A percentile compares a stretch with the other conserved stretches of the same genome.
These are phyloP conservation scores for Coronaproctus castanopsis DNA, from an alignment of 2,888 invertebrate species.

Conservation along the genomic window DNA sequence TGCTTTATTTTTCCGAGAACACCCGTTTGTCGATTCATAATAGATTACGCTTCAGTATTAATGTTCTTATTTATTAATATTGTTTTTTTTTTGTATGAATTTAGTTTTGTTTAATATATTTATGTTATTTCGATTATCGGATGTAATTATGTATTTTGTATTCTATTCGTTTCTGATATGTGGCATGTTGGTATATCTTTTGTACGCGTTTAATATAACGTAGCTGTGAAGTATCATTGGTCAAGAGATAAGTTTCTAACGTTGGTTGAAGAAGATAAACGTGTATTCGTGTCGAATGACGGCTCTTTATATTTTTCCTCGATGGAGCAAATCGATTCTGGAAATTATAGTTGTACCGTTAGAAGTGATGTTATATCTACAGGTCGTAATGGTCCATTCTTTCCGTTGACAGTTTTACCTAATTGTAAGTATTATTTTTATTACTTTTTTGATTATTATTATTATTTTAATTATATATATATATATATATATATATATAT, in stretches of 20 bases:
- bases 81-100: too few species aligned
- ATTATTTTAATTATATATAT: neutral
- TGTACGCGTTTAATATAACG: conserved; percentile 10
- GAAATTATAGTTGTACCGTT: conserved; percentile 79
- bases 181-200: too few species aligned
- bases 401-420: conserved; percentile 56
- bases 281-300: conserved; percentile 83
- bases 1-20: too few species aligned
- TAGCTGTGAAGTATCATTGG: conserved; percentile 73
- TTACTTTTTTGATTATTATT: neutral
- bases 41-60: too few species aligned
- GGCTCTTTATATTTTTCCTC: conserved; percentile 89
- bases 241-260: conserved; percentile 72
- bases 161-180: too few species aligned
- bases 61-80: too few species aligned
- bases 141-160: too few species aligned
- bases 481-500: conserved; percentile 4
- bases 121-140: too few species aligned
- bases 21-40: too few species aligned
- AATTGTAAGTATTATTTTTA: conserved; percentile 37
- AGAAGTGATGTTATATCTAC: conserved; percentile 69
- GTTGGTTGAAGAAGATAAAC: conserved; percentile 76
- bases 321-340: conserved; percentile 71
- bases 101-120: too few species aligned
- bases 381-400: conserved; percentile 77